Percentiles rank a stretch among this genome's conserved stretches.
These are phyloP conservation scores for Campylorhamphus procurvoides DNA, from an alignment of 2,113 vertebrate genomes.

Conservation along the genomic window DNA sequence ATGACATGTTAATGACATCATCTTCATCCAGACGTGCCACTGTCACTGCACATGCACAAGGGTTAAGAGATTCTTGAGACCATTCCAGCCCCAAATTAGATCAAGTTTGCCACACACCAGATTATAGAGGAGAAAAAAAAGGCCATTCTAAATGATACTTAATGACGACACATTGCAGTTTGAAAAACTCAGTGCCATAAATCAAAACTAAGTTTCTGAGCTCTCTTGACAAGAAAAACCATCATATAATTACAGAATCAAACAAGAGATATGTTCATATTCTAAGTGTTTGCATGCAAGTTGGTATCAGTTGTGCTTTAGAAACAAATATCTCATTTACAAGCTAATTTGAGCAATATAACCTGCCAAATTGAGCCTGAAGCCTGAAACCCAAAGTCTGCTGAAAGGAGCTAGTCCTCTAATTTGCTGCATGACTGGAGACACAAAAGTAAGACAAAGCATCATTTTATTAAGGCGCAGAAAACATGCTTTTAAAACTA, in stretches of 20 bases:
- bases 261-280: background rate
- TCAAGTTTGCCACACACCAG: background rate
- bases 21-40: background rate
- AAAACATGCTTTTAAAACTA: background rate
- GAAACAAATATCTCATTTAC: constrained; percentile 40
- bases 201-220: background rate
- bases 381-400: background rate
- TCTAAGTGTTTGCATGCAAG: background rate
- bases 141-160: background rate
- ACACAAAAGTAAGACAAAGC: constrained; percentile 33
- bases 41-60: background rate
- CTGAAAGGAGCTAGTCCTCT: background rate
- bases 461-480: constrained; percentile 1
- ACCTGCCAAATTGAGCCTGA: constrained; percentile 25
- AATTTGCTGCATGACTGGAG: constrained; percentile 30
- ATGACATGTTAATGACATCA: background rate
- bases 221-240: background rate
- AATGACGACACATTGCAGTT: background rate
- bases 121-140: background rate
- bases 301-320: background rate
- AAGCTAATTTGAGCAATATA: background rate
- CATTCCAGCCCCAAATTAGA: background rate
- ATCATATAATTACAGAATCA: background rate
- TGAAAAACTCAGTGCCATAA: background rate
- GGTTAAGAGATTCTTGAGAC: background rate